Evolutionary conservation across 2,113 vertebrate species (phyloP).

Genomic region (Hepsetus odoe): DNA sequence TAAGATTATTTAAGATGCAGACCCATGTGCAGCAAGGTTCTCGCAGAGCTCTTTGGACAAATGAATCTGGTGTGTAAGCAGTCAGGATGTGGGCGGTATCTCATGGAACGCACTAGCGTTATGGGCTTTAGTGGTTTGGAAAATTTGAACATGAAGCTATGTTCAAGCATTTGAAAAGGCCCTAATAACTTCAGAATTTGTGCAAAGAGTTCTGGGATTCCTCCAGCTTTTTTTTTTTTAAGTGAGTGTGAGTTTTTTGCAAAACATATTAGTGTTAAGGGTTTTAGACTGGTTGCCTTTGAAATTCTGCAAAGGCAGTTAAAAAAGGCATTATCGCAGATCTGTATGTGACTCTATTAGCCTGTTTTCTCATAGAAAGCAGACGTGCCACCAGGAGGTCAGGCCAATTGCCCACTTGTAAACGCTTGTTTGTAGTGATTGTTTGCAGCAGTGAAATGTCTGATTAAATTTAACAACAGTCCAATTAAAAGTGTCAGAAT

Average conservation of each 20-base stretch:
- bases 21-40: not conserved
- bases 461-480: not conserved
- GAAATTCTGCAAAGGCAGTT: not conserved
- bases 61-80: not conserved
- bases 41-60: not conserved
- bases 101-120: not conserved
- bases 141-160: not conserved
- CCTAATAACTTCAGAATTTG: not conserved
- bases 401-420: not conserved
- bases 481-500: constrained; percentile 8
- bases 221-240: not conserved
- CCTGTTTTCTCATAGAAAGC: not conserved
- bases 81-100: not conserved
- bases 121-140: constrained; percentile 2
- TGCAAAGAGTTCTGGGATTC: not conserved
- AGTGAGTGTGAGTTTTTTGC: not conserved
- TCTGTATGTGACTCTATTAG: not conserved
- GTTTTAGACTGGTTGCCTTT: not conserved
- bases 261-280: not conserved
- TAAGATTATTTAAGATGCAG: not conserved
- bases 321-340: not conserved
- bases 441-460: not conserved
- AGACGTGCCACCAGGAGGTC: not conserved
- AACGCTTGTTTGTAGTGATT: not conserved
- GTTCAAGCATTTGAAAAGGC: not conserved